A percentile compares a stretch with the other conserved stretches of the same genome.
These are phyloP conservation scores for Helicolenus hilgendorfi DNA, from an alignment of 2,797 vertebrate genomes.

Conservation along the genomic window DNA sequence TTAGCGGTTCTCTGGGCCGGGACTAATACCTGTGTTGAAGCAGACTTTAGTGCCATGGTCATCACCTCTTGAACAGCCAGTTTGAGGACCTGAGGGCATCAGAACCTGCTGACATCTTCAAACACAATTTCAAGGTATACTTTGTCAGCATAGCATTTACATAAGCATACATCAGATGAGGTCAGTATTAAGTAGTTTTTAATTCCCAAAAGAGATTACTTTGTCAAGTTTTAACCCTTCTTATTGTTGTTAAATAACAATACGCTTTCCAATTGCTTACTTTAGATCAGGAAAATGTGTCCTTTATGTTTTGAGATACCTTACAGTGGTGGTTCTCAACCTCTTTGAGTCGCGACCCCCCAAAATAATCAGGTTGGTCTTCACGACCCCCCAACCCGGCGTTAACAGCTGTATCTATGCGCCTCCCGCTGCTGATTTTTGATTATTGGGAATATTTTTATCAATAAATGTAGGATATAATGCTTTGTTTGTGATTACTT, in stretches of 20 bases:
- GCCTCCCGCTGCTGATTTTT: too few relatives aligned
- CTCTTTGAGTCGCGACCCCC: too few relatives aligned
- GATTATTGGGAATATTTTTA: too few relatives aligned
- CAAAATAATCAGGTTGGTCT: too few relatives aligned
- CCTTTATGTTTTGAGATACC: not conserved
- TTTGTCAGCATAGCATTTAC: constrained; percentile 28
- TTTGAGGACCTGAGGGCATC: not conserved
- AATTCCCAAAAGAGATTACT: not conserved
- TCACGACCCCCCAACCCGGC: too few relatives aligned
- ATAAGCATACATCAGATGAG: constrained; percentile 10
- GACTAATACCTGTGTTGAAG: constrained; percentile 5
- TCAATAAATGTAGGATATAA: too few relatives aligned
- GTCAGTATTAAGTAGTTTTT: not conserved
- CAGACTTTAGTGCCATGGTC: not conserved
- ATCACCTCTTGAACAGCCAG: not conserved
- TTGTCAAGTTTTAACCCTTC: not conserved
- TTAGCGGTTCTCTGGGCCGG: not conserved
- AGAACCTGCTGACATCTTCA: constrained; percentile 30
- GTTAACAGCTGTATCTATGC: too few relatives aligned
- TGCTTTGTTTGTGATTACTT: too few relatives aligned
- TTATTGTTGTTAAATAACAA: not conserved
- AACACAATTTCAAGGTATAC: constrained; percentile 7
- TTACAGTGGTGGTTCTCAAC: not conserved
- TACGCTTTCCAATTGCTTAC: not conserved
- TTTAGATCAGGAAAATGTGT: not conserved